Conservation (phyloP, 2,888 invertebrate species). For the Xestia rhomboidea region DNA sequence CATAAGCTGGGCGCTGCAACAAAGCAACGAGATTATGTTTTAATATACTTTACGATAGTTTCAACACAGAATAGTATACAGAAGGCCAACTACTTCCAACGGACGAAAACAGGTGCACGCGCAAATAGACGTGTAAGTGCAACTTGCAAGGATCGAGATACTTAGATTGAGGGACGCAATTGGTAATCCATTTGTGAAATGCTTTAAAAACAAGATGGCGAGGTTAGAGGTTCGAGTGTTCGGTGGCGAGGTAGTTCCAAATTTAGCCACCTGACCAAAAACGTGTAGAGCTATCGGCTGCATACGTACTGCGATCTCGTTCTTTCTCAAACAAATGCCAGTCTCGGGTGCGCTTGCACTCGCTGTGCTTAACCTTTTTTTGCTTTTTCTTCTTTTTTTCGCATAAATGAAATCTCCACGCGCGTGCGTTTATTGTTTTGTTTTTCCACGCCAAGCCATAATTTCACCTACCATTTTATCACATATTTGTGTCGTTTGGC, state of each 20-base stretch:
- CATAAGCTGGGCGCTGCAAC: constrained; percentile 45
- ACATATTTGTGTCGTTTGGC: too few relatives aligned
- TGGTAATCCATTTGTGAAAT: neutral
- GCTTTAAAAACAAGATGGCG: too few relatives aligned
- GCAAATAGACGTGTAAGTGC: neutral
- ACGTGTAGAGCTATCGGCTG: neutral
- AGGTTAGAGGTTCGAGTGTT: too few relatives aligned
- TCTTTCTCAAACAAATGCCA: neutral
- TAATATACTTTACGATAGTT: constrained; percentile 54
- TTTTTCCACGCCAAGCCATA: too few relatives aligned
- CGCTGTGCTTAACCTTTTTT: too few relatives aligned
- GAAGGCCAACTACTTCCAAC: constrained; percentile 2
- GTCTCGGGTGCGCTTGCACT: neutral
- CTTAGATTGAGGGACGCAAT: too few relatives aligned
- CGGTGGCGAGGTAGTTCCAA: too few relatives aligned
- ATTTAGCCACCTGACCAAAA: neutral
- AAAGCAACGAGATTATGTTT: constrained; percentile 48
- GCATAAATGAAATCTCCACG: too few relatives aligned
- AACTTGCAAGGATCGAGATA: neutral
- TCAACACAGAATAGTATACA: neutral
- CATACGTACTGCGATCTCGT: neutral
- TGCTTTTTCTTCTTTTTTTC: too few relatives aligned
- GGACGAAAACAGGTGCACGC: neutral
- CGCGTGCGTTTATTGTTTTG: too few relatives aligned
- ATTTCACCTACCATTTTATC: too few relatives aligned